phyloP scores from a whole-genome alignment of 1,140 invertebrate species.

The Drosophila repletoides region DNA sequence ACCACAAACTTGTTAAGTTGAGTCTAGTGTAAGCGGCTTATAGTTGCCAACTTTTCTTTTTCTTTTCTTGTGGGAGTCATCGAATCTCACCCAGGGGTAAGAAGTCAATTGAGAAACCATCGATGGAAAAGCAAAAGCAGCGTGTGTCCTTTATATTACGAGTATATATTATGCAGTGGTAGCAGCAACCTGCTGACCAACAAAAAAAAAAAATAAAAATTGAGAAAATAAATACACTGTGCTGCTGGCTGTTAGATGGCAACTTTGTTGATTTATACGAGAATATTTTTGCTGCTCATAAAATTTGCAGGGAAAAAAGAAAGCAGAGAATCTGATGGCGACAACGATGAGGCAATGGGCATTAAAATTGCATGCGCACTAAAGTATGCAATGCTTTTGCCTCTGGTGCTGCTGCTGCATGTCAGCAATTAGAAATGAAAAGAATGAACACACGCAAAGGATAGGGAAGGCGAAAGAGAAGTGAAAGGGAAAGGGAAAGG shows the following conservation, averaged over 20 bases:
- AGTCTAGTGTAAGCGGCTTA: constrained; percentile 48
- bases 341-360: constrained; percentile 42
- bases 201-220: too few species aligned
- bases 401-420: constrained; percentile 24
- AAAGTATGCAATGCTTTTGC: constrained; percentile 66
- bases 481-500: not conserved
- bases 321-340: not conserved
- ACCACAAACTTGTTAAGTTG: not conserved
- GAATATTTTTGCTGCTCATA: constrained; percentile 69
- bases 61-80: not conserved
- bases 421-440: constrained; percentile 64
- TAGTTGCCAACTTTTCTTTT: not conserved
- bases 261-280: constrained; percentile 79
- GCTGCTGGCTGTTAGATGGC: not conserved
- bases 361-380: constrained; percentile 75
- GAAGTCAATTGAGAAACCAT: constrained; percentile 6
- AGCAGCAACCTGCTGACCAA: constrained; percentile 35
- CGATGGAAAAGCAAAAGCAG: constrained; percentile 26
- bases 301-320: constrained; percentile 45
- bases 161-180: constrained; percentile 36
- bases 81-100: not conserved
- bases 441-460: not conserved
- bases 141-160: too few species aligned
- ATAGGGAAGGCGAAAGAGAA: not conserved
- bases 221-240: too few species aligned